Base-by-base conservation (phyloP, 35 echinoderm and acorn worm genomes). In the Ptychodera flava region DNA sequence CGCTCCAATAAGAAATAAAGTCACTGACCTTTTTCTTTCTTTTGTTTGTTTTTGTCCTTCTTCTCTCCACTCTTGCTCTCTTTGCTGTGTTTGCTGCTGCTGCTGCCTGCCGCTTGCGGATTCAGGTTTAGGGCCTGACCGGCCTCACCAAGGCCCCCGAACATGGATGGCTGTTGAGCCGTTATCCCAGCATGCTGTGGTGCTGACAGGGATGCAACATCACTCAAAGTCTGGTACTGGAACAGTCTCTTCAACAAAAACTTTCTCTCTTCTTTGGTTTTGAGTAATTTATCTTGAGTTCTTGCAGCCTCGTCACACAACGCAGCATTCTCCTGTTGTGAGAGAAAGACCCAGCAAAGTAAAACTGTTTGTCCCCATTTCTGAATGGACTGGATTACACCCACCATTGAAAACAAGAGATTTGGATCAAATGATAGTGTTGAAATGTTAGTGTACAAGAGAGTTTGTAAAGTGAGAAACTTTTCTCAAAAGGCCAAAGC, bases 321-420 rank as follows among this genome's bases (percentile, higher is more conserved):
- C 22, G 90, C 90, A 30, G 76, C 90, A 79, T 91, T 91, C 82
- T 91, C 90, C 90, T 91, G 80, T 33, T 37, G 52, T 28, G 52
- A 2, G 36, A 85, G 32, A 2, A 14, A 2, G 36, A 85, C 52
- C 2, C 32, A 35, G n/a, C n/a, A n/a, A n/a, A n/a, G n/a, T n/a
- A n/a, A n/a, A n/a, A n/a, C n/a, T n/a, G n/a, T n/a, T n/a, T n/a
- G n/a, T n/a, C n/a, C n/a, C n/a, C n/a, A n/a, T n/a, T n/a, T n/a
- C n/a, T n/a, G n/a, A n/a, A n/a, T n/a, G n/a, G n/a, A n/a, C n/a
- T n/a, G n/a, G n/a, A n/a, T n/a, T n/a, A n/a, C n/a, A n/a, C n/a
- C n/a, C n/a, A n/a, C n/a, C n/a, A n/a, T n/a, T n/a, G n/a, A n/a
- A n/a, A n/a, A n/a, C n/a, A n/a, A n/a, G n/a, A n/a, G n/a, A n/a